Evolutionary conservation across 2,888 invertebrate species (phyloP).

Genomic region (Theodoxus fluviatilis): DNA sequence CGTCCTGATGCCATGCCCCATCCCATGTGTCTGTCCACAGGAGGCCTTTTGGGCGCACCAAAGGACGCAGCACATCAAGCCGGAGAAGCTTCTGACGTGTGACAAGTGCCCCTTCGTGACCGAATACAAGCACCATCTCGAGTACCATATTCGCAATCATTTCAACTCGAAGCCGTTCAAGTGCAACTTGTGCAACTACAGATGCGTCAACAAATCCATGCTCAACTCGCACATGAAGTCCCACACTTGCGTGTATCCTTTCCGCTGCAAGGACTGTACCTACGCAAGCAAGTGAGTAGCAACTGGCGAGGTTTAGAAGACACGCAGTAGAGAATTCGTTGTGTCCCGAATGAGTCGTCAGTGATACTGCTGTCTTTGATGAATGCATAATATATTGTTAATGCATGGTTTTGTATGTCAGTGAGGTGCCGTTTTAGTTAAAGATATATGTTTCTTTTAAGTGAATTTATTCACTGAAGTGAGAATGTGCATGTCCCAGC

Average conservation of each 20-base stretch:
- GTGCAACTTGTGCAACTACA: conserved; percentile 79
- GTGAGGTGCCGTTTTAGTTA: no score
- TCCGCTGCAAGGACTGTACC: conserved; percentile 89
- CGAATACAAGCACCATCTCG: conserved; percentile 97
- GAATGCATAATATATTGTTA: no score
- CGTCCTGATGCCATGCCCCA: no score
- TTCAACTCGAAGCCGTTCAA: conserved; percentile 93
- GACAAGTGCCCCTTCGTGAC: conserved; percentile 96
- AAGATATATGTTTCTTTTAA: no score
- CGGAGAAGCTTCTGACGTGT: conserved; percentile 89
- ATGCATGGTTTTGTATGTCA: no score
- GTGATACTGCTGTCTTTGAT: no score
- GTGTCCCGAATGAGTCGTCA: no score
- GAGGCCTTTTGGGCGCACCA: conserved; percentile 93
- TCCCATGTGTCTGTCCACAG: conserved; percentile 39
- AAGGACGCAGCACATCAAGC: conserved; percentile 89
- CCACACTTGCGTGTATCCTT: conserved; percentile 85
- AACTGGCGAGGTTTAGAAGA: no score
- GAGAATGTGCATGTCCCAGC: no score
- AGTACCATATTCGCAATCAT: conserved; percentile 93
- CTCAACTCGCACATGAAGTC: conserved; percentile 96
- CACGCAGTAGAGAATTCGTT: no score
- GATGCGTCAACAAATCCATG: conserved; percentile 78
- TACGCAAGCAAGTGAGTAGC: no score
- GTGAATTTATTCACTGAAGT: no score